phyloP scores from a whole-genome alignment of 53 echinoderm and acorn worm genomes.

The Glandiceps talaboti region DNA sequence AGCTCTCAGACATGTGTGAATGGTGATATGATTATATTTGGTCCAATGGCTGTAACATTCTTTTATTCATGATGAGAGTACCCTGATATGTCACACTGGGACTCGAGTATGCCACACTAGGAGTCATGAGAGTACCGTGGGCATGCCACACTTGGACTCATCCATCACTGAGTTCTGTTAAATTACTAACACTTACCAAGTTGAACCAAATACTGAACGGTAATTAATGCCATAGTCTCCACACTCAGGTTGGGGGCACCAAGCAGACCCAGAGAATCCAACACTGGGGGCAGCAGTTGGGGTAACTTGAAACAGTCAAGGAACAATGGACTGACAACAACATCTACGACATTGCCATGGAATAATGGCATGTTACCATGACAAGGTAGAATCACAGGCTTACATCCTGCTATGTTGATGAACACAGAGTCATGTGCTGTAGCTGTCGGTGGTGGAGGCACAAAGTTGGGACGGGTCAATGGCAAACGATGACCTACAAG shows the following conservation, averaged over 20 bases:
- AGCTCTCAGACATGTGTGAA: too few species aligned
- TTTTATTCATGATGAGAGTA: too few species aligned
- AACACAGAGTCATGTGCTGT: slow-evolving; percentile 76
- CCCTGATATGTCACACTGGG: too few species aligned
- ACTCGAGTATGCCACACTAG: too few species aligned
- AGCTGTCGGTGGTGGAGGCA: slow-evolving; percentile 58
- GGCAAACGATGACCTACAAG: neutral
- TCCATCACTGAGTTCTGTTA: too few species aligned
- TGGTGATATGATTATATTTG: too few species aligned
- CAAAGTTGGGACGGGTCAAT: slow-evolving; percentile 55
- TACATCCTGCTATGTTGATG: slow-evolving; percentile 55
- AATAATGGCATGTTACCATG: slow-evolving; percentile 63
- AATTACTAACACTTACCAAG: slow-evolving; percentile 43
- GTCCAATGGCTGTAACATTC: too few species aligned
- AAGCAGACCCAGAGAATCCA: slow-evolving; percentile 45
- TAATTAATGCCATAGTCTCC: slow-evolving; percentile 86
- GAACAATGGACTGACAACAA: slow-evolving; percentile 69
- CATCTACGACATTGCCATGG: slow-evolving; percentile 77
- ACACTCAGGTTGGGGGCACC: slow-evolving; percentile 72
- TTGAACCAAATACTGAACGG: slow-evolving; percentile 86
- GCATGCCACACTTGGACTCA: too few species aligned
- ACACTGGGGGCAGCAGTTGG: slow-evolving; percentile 43
- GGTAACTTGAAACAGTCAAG: slow-evolving; percentile 59
- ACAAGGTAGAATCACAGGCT: slow-evolving; percentile 70
- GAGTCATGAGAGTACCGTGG: too few species aligned